Base-by-base conservation (phyloP, 2,888 invertebrate genomes). In the Epiperipatus broadwayi region DNA sequence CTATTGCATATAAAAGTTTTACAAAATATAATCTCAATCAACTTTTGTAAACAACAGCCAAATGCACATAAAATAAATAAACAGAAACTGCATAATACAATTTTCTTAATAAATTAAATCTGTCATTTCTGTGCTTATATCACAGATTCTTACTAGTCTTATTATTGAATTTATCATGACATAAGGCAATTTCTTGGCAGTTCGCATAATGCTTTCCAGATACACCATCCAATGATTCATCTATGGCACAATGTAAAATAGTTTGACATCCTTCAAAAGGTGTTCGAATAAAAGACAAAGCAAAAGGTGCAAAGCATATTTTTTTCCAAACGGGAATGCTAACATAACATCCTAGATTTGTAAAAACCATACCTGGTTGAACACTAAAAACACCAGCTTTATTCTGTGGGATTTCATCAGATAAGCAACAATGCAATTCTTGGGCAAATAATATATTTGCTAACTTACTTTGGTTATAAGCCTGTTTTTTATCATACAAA, bases 251-350 rank as follows among this genome's bases (percentile, higher is more conserved):
- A 57, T 73, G 73, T 8, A 83, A 60, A 16, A 78, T 68, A 2
- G 79, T 78, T 58, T 83, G 76, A 0, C 76, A 70, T 30, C 81
- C 83, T 78, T 81, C 60, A n/a, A n/a, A n/a, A n/a, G 78, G 69
- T 15, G 73, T 71, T 45, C 75, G 67, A 68, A 81, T 70, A 55
- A 72, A 75, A 21, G 78, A 55, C 25, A 75, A 62, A 4, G 74
- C 71, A 5, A 79, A 54, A 0, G 80, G 79, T 1, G 72, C 64
- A 56, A 78, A 69, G 3, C 76, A 43, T 20, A 78, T 56, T 51
- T 73, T 74, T 53, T 75, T 74, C 52, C 75, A 75, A 75, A 78
- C 78, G 51, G 65, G 71, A 28, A 65, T 51, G 34, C 57, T 57
- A 61, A 44, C 72, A 51, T 70, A 68, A 59, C 78, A 68, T 52